Evolutionary conservation across 2,797 vertebrate species (phyloP).

Genomic region (Halcyon badia): DNA sequence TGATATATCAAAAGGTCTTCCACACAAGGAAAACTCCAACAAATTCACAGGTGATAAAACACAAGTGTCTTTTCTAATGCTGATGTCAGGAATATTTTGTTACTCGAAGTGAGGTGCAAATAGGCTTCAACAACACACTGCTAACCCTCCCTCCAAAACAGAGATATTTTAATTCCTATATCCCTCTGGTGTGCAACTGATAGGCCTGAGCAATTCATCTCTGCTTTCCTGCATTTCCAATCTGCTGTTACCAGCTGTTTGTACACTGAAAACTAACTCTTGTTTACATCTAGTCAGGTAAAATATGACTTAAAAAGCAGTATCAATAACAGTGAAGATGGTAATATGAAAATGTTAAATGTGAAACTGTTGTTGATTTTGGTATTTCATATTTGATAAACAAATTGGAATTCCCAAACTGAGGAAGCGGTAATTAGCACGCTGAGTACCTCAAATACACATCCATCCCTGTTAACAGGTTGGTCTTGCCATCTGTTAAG

Average conservation of each 20-base stretch:
- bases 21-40: background rate
- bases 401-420: background rate
- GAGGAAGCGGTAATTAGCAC: background rate
- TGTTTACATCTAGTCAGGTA: conserved; percentile 22
- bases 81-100: background rate
- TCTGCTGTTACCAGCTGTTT: conserved; percentile 36
- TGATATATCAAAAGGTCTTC: background rate
- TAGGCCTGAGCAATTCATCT: conserved; percentile 63
- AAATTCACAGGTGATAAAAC: background rate
- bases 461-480: background rate
- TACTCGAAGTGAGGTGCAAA: conserved; percentile 4
- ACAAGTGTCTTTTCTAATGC: background rate
- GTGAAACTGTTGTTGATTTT: background rate
- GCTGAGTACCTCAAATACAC: background rate
- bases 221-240: conserved; percentile 46
- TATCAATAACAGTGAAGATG: background rate
- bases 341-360: background rate
- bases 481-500: background rate
- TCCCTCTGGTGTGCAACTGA: conserved; percentile 8
- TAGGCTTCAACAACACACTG: conserved; percentile 3
- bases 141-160: conserved; percentile 1
- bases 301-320: background rate
- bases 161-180: conserved; percentile 9
- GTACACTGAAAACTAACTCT: conserved; percentile 34
- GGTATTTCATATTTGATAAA: background rate